These are phyloP conservation scores for Parnassius orleans DNA, from an alignment of 2,888 invertebrate species.

Conservation along the genomic window DNA sequence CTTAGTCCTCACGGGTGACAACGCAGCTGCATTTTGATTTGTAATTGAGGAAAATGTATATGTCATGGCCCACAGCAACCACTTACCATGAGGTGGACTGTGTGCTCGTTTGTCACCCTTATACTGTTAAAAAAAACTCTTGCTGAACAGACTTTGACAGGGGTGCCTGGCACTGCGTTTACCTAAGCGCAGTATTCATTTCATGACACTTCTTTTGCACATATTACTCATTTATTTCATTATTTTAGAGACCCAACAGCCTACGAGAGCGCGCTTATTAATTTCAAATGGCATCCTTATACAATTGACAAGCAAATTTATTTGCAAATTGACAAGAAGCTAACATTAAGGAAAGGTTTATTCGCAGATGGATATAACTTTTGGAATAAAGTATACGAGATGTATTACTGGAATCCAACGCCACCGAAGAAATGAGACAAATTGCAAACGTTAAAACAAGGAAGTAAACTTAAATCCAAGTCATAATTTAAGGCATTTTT, in stretches of 20 bases:
- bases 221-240: slow-evolving; percentile 10
- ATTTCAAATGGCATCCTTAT: slow-evolving; percentile 57
- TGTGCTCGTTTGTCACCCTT: too few relatives aligned
- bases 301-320: slow-evolving; percentile 53
- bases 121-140: too few relatives aligned
- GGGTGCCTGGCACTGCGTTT: too few relatives aligned
- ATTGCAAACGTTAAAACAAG: neutral
- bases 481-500: too few relatives aligned
- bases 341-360: slow-evolving; percentile 51
- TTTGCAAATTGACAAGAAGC: slow-evolving; percentile 52
- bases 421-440: slow-evolving; percentile 31
- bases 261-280: slow-evolving; percentile 55
- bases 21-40: too few relatives aligned
- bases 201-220: too few relatives aligned
- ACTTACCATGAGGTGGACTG: too few relatives aligned
- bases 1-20: too few relatives aligned
- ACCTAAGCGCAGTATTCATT: too few relatives aligned
- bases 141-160: too few relatives aligned
- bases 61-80: too few relatives aligned
- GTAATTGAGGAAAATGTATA: too few relatives aligned
- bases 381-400: slow-evolving; percentile 63
- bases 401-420: slow-evolving; percentile 60
- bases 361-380: slow-evolving; percentile 52
- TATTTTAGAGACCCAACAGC: slow-evolving; percentile 64
- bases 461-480: neutral